Evolutionary conservation across 2,888 invertebrate genomes (phyloP), one percentile per base, ranked within the genome.

Genomic region (Rhorus exstirpatorius): DNA sequence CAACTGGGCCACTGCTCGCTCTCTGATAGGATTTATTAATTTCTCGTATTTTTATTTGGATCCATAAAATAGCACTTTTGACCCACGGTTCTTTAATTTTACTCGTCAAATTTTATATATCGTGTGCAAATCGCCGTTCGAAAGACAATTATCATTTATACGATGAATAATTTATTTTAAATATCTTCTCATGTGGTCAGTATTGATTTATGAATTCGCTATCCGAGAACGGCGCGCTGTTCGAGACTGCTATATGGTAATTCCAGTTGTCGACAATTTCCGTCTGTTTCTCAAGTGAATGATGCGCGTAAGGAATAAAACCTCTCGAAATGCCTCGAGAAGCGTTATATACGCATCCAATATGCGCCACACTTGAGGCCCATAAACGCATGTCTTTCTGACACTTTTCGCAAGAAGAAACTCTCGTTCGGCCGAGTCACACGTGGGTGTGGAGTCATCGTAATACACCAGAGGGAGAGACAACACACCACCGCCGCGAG

Each of bases 361-460:
- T 75, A 46, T 46, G 17, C 49, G 41, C 17, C 14, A 61, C 53
- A 61, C 79, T 75, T 21, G 67, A 79, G 60, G 12, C 14, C 14
- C 58, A 67, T 68, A 61, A 75, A 67, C 61, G 63, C 55, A 70
- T 61, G 58, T 79, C 70, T 58, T 51, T 41, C 60, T 46, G 79
- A 79, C 82, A 76, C 79, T 74, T 83, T 83, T 76, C 71, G 82
- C 82, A 67, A 65, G 79, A 79, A 71, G 14, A 24, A 51, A 58
- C 63, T 44, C 51, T 58, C 8, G 61, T 49, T 21, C 21, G 44
- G 17, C 26, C 10, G 49, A 70, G 24, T 67, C 55, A 58, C 61
- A 31, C 55, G 82, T 76, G 82, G 79, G 79, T 68, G 79, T 79
- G 67, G 44, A 83, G 19, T 67, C 82, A 71, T 76, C 53, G 75